These are phyloP conservation scores for Gila robusta DNA, from an alignment of 2,797 vertebrate species.

Conservation along the genomic window DNA sequence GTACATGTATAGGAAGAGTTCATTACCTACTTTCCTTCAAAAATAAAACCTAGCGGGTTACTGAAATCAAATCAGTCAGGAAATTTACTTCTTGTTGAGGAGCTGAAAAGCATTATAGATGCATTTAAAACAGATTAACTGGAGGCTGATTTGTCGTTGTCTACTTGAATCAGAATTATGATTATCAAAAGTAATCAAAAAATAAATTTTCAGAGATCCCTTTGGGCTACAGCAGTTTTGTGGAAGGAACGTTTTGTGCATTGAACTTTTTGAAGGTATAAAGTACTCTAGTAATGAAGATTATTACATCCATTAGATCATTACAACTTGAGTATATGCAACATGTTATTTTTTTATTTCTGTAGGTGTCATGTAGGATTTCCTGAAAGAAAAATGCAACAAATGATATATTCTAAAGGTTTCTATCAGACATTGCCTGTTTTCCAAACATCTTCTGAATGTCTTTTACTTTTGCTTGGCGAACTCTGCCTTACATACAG, in stretches of 20 bases:
- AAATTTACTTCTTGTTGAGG: not conserved
- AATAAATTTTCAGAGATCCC: not conserved
- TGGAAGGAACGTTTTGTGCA: not conserved
- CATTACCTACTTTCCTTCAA: slow-evolving; percentile 15
- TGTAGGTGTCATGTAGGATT: not conserved
- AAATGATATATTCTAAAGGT: not conserved
- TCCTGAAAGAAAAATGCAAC: not conserved
- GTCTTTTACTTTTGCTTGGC: not conserved
- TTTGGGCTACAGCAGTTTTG: not conserved
- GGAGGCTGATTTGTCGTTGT: not conserved
- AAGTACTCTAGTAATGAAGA: not conserved
- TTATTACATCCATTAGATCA: not conserved
- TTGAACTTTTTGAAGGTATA: not conserved
- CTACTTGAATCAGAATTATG: not conserved
- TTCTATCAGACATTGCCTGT: not conserved
- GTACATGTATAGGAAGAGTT: slow-evolving; percentile 31
- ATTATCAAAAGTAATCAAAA: not conserved
- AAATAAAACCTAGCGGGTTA: not conserved
- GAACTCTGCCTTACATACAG: not conserved
- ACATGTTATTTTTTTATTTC: not conserved
- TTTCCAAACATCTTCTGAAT: not conserved
- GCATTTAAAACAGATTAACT: not conserved
- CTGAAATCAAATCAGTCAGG: not conserved
- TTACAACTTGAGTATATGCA: not conserved
- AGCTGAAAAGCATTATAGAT: not conserved